Percentiles rank a stretch among this genome's conserved stretches.
Conservation (phyloP, 2,888 invertebrate species). For the Serrognathus titanus region DNA sequence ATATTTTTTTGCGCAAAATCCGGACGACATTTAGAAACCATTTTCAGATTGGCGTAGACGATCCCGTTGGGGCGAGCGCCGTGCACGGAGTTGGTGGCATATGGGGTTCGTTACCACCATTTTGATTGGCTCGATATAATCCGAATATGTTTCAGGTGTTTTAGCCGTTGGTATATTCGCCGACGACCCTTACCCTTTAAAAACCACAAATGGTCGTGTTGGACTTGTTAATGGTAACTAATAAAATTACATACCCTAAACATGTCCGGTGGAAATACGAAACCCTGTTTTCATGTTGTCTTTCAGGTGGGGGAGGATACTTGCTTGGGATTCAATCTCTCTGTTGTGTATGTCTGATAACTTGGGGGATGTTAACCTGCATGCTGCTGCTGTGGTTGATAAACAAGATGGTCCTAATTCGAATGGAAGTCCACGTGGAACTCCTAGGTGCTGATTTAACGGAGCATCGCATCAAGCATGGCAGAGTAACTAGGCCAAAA, state of each 20-base stretch:
- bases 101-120: conserved; percentile 55
- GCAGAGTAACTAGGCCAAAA: conserved; percentile 52
- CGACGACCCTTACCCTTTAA: conserved; percentile 75
- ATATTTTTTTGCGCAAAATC: too few species aligned
- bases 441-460: conserved; percentile 84
- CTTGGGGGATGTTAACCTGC: conserved; percentile 74
- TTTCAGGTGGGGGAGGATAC: conserved; percentile 80
- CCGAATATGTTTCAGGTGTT: conserved; percentile 61
- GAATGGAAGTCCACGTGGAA: conserved; percentile 84
- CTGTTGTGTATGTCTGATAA: conserved; percentile 64
- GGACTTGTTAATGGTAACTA: conserved; percentile 76
- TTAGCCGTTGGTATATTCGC: conserved; percentile 87
- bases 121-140: not conserved
- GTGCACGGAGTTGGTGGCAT: conserved; percentile 80
- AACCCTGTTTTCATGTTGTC: not conserved
- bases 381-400: conserved; percentile 73
- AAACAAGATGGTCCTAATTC: conserved; percentile 73
- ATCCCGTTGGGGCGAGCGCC: conserved; percentile 87
- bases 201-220: conserved; percentile 72
- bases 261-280: too few species aligned
- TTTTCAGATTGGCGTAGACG: conserved; percentile 68
- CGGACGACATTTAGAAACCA: not conserved
- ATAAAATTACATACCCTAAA: too few species aligned
- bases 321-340: conserved; percentile 79
- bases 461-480: conserved; percentile 79